Evolutionary conservation across 2,113 vertebrate genomes (phyloP).

Genomic region (Lampris megalopsis): DNA sequence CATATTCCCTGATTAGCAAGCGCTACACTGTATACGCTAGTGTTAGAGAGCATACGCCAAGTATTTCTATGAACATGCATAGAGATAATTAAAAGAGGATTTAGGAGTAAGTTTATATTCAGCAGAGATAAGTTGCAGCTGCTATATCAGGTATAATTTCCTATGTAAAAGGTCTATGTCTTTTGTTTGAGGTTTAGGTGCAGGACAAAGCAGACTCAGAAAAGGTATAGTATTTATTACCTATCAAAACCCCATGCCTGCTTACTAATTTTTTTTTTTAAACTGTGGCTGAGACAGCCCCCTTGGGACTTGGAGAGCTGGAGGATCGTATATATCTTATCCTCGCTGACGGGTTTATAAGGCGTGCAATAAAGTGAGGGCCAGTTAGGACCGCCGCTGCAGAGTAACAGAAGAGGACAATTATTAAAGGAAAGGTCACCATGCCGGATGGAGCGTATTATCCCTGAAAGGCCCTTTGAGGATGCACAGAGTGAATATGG

Average conservation of each 20-base stretch:
- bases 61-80: background rate
- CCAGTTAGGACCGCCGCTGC: background rate
- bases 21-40: background rate
- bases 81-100: background rate
- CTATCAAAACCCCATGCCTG: background rate
- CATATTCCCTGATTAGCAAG: slow-evolving; percentile 20
- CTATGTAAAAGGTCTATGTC: slow-evolving; percentile 2
- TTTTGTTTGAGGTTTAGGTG: slow-evolving; percentile 20
- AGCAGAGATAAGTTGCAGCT: slow-evolving; percentile 5
- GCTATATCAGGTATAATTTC: background rate
- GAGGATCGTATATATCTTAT: slow-evolving; percentile 1
- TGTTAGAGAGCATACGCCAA: background rate
- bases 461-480: background rate
- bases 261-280: background rate
- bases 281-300: background rate
- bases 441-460: slow-evolving; percentile 31
- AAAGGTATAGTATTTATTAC: slow-evolving; percentile 13
- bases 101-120: slow-evolving; percentile 26
- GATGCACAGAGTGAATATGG: background rate
- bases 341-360: slow-evolving; percentile 53
- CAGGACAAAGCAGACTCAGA: slow-evolving; percentile 12
- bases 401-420: background rate
- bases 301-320: background rate
- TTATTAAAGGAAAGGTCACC: slow-evolving; percentile 55
- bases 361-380: slow-evolving; percentile 20